Conservation (phyloP, 2,888 invertebrate genomes). For the Tortricodes alternella region DNA sequence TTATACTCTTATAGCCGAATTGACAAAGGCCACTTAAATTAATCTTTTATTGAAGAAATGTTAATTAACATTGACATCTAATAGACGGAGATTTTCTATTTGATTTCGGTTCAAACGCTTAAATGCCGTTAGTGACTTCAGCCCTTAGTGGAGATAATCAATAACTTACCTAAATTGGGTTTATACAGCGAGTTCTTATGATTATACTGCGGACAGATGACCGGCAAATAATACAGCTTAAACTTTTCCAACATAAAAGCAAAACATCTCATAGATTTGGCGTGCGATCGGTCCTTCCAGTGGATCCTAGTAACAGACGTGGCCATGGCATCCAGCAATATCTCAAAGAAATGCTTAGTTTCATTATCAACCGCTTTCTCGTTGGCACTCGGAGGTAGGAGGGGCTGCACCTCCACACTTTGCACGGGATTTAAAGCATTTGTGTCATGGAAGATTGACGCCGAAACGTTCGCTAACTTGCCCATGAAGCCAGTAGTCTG, state of each 20-base stretch:
- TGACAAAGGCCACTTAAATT: no score
- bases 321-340: slow-evolving; percentile 94
- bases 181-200: slow-evolving; percentile 90
- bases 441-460: slow-evolving; percentile 88
- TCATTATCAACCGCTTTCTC: slow-evolving; percentile 93
- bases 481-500: slow-evolving; percentile 80
- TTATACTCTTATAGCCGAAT: no score
- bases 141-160: neutral
- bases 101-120: no score
- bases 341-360: slow-evolving; percentile 93
- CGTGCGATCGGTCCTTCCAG: slow-evolving; percentile 92
- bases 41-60: no score
- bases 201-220: slow-evolving; percentile 94
- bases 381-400: slow-evolving; percentile 91
- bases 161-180: slow-evolving; percentile 87
- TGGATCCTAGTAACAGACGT: slow-evolving; percentile 94
- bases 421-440: slow-evolving; percentile 88
- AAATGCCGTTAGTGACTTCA: no score
- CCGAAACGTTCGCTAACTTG: slow-evolving; percentile 81
- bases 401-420: slow-evolving; percentile 90
- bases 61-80: no score
- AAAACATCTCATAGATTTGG: slow-evolving; percentile 92
- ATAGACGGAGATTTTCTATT: neutral
- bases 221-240: slow-evolving; percentile 93
- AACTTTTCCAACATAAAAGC: slow-evolving; percentile 96